phyloP scores from a whole-genome alignment of 2,888 invertebrate species.

The Adelognathus sp. region DNA sequence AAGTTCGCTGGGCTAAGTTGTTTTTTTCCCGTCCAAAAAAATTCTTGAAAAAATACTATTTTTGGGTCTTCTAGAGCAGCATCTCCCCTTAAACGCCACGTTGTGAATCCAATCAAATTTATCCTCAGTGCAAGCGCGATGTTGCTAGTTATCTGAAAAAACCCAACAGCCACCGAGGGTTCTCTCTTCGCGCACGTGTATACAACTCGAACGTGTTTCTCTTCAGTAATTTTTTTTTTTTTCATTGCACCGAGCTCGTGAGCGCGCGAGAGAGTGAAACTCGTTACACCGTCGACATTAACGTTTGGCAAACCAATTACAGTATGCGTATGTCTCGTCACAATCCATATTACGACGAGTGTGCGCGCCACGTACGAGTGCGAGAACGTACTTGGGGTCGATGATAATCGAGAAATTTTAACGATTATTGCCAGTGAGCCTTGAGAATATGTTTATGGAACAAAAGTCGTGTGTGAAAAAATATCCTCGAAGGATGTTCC shows the following conservation, averaged over 20 bases:
- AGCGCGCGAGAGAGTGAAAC: neutral
- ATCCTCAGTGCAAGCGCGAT: too few relatives aligned
- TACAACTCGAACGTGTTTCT: constrained; percentile 26
- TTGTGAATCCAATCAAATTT: too few relatives aligned
- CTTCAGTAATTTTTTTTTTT: constrained; percentile 39
- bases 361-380: neutral
- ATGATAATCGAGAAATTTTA: constrained; percentile 1
- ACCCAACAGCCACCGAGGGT: neutral
- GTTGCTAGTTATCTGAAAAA: too few relatives aligned
- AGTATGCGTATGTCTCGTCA: constrained; percentile 14
- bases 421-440: constrained; percentile 21
- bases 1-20: neutral
- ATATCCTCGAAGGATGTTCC: neutral
- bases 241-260: constrained; percentile 2
- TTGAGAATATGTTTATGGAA: neutral
- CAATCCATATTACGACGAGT: constrained; percentile 2
- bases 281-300: constrained; percentile 31
- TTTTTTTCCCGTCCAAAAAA: too few relatives aligned
- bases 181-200: constrained; percentile 1
- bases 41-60: neutral
- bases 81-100: too few relatives aligned
- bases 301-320: constrained; percentile 28
- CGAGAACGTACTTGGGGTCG: neutral
- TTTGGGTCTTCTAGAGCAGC: too few relatives aligned
- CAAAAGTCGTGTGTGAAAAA: neutral